Evolutionary conservation across 2,888 invertebrate genomes (phyloP), one percentile per base, ranked within the genome.

Genomic region (Polyommatus iphigenia): DNA sequence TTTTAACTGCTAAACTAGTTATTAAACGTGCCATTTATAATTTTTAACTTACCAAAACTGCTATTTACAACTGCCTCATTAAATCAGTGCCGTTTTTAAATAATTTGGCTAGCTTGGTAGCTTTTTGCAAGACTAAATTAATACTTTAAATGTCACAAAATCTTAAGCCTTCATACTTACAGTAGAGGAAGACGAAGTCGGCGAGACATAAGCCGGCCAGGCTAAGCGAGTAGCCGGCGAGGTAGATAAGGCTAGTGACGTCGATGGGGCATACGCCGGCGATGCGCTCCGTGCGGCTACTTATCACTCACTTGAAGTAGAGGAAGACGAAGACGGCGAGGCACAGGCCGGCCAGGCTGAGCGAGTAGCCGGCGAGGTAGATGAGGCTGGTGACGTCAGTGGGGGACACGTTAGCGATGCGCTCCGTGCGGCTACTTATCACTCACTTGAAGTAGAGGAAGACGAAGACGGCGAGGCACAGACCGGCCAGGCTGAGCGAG

Each of bases 381-480:
- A 98, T 96, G 83, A 96, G 96, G 78, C 97, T 96, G 80, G 96
- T 96, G 82, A 97, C 95, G 86, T 97, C 97, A 81, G 95, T 95
- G 75, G 95, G 95, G n/a, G n/a, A 6, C 18, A 57, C 57, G n/a
- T n/a, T 1, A n/a, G 54, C 54, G 54, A 54, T 6, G 18, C 54
- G 6, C 18, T 54, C 18, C 54, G 54, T 15, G 54, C n/a, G 18
- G 18, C 18, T 54, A 54, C 18, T 54, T 18, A 54, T 15, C 54
- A 95, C 97, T 96, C 92, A 98, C 98, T 98, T 98, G 95, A 97
- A 98, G 89, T 97, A 97, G 80, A 97, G 92, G 92, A 98, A 98
- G 83, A 98, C 98, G 89, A 96, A 95, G 83, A 98, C 96, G 41
- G 98, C 98, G 79, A 98, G 93, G 75, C 96, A 95, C 78, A 98